Evolutionary conservation across 2,888 invertebrate species (phyloP), one percentile per base, ranked within the genome.

Genomic region (Magallana nippona): DNA sequence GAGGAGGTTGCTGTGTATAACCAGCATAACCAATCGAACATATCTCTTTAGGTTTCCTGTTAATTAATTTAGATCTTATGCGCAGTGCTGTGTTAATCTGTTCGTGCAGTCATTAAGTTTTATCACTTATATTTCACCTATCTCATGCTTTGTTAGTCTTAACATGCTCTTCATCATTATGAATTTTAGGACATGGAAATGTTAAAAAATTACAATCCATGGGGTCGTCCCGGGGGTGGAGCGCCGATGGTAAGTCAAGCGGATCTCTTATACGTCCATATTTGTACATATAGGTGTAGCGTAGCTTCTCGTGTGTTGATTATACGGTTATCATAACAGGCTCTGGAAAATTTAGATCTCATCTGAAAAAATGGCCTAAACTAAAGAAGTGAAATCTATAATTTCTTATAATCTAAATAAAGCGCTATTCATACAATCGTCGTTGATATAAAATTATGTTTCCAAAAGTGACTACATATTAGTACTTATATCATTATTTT

Each of bases 141-240:
- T 27, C 32, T 32, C 17, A 81, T 44, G 44, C 44, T 55, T 55
- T 44, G 55, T 81, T 32, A 55, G 10, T 55, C 63, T 58, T 81
- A 57, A 82, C 71, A 32, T 71, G 32, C 71, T 71, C 71, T 71
- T 22, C 15, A 71, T 71, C 15, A 78, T 71, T 81, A 62, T 82
- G 22, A 78, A 32, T 88, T 90, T 84, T 86, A 93, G 93, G 91
- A 93, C 86, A 89, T 90, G 89, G 90, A 91, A 85, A 91, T 92
- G 90, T 86, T 92, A 32, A 86, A 88, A 80, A 86, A 86, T 17
- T 93, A 93, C 85, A 86, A 93, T 87, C 93, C 93, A 11, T 93
- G 92, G 92, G 93, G 93, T n/a, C 91, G 89, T 86, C 92, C 93
- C 17, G 93, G 93, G 15, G 91, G 91, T 62, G 93, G 93, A 77